These are phyloP conservation scores for Sceloporus tristichus DNA, from an alignment of 2,113 vertebrate species.

Conservation along the genomic window DNA sequence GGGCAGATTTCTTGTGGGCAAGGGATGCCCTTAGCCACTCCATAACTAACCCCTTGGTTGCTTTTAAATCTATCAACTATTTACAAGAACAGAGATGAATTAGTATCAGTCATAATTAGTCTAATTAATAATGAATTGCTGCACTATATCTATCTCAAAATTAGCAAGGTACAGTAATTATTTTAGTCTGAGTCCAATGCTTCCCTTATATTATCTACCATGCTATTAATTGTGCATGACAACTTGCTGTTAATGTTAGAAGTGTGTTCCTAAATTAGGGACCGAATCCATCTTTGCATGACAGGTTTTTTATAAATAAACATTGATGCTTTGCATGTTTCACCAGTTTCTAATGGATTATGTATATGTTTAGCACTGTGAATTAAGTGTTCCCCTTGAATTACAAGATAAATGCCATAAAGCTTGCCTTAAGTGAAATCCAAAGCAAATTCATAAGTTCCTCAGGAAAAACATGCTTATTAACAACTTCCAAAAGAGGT, in stretches of 20 bases:
- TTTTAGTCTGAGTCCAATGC: slow-evolving; percentile 51
- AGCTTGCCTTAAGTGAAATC: no score
- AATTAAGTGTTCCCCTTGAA: background rate
- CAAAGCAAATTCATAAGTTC: background rate
- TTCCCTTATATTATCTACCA: slow-evolving; percentile 49
- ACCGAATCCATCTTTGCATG: slow-evolving; percentile 53
- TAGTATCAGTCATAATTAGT: slow-evolving; percentile 68
- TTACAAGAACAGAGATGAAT: slow-evolving; percentile 70
- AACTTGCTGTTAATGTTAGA: slow-evolving; percentile 44
- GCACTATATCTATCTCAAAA: slow-evolving; percentile 32
- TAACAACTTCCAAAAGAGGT: no score
- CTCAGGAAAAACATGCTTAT: background rate
- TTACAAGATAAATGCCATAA: background rate
- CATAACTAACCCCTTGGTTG: no score
- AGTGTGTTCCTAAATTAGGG: slow-evolving; percentile 42
- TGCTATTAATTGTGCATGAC: slow-evolving; percentile 54
- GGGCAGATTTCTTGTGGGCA: slow-evolving; percentile 7
- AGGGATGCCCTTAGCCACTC: no score
- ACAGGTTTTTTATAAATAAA: slow-evolving; percentile 28
- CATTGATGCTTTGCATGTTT: slow-evolving; percentile 9
- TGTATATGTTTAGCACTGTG: no score
- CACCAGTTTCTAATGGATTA: slow-evolving; percentile 1
- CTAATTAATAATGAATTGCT: slow-evolving; percentile 64
- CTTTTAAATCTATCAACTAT: slow-evolving; percentile 61
- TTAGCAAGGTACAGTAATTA: slow-evolving; percentile 66